Base-by-base conservation (phyloP, 2,888 invertebrate genomes). In the Andrena flavipes region DNA sequence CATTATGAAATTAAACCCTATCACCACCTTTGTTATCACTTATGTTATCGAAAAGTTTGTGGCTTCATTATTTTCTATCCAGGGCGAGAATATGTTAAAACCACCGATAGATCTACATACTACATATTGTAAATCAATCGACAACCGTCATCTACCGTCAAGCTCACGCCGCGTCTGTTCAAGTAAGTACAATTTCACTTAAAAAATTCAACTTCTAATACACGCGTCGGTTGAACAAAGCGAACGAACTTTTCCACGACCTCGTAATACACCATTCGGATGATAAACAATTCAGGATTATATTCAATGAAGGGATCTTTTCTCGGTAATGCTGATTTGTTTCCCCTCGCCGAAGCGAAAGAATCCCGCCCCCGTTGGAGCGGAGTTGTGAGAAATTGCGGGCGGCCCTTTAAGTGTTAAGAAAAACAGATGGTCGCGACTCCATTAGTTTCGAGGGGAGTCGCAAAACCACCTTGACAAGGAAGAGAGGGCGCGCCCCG, bases 391-490 rank as follows among this genome's bases (percentile, higher is more conserved):
- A 42, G 42, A 49, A 65, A 10, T 56, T 16, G 49, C 10, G 60
- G 49, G n/a, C 30, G 54, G 23, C 26, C 33, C 13, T 7, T 10
- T 33, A 26, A 49, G 33, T 20, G 42, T 51, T 68, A 63, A 78
- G 84, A 78, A 70, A 75, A 83, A 76, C 76, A 69, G 76, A 82
- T 82, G 78, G 60, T 56, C 68, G 42, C 35, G 67, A 83, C 76
- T 72, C 67, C 75, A 81, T 79, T 83, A 80, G 73, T 59, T 81
- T 77, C 68, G 65, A 82, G 83, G 78, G 74, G 60, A 62, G 64
- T 68, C 68, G 70, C 78, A 65, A 76, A 82, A 75, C 60, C 81
- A 48, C 26, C 63, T 67, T 75, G 86, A 77, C 84, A 81, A 77
- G 80, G 26, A 30, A 23, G 26, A 62, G 69, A 75, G 64, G 60